These are phyloP conservation scores for Neoseiulus cucumeris DNA, from an alignment of 1,140 invertebrate genomes.

Conservation along the genomic window DNA sequence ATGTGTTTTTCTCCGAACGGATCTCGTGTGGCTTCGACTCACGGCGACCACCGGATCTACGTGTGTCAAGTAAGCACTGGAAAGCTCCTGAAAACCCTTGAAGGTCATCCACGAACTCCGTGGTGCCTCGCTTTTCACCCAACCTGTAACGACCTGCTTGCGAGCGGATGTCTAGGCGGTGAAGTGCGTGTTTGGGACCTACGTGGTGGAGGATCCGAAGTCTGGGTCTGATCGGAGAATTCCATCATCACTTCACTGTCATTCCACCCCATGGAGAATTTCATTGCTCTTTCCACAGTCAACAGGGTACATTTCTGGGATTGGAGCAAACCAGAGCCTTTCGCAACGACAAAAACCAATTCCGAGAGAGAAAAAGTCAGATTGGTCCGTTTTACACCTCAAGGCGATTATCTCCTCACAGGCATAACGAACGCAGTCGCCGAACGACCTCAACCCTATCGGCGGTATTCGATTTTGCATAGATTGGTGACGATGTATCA, in stretches of 20 bases:
- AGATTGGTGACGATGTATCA: slow-evolving; percentile 10
- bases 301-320: slow-evolving; percentile 77
- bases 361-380: slow-evolving; percentile 53
- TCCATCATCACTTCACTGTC: slow-evolving; percentile 61
- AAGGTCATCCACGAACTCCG: slow-evolving; percentile 67
- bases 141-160: slow-evolving; percentile 55
- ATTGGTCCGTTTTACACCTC: slow-evolving; percentile 26
- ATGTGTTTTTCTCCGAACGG: slow-evolving; percentile 70
- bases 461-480: background rate
- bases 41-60: slow-evolving; percentile 79
- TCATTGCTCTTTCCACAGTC: slow-evolving; percentile 60
- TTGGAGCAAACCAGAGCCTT: slow-evolving; percentile 55
- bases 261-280: slow-evolving; percentile 57
- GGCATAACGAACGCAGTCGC: background rate
- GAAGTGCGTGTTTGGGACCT: slow-evolving; percentile 80
- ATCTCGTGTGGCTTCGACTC: slow-evolving; percentile 65
- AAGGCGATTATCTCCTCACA: background rate
- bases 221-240: slow-evolving; percentile 46
- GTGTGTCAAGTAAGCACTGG: slow-evolving; percentile 55
- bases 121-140: slow-evolving; percentile 82
- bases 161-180: slow-evolving; percentile 67
- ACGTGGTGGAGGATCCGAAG: slow-evolving; percentile 60
- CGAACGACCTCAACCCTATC: background rate
- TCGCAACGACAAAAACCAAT: slow-evolving; percentile 42
- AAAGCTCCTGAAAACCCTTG: slow-evolving; percentile 51